A percentile compares a stretch with the other conserved stretches of the same genome.
Conservation (phyloP, 2,797 vertebrate species). For the Pteronotus mesoamericanus region DNA sequence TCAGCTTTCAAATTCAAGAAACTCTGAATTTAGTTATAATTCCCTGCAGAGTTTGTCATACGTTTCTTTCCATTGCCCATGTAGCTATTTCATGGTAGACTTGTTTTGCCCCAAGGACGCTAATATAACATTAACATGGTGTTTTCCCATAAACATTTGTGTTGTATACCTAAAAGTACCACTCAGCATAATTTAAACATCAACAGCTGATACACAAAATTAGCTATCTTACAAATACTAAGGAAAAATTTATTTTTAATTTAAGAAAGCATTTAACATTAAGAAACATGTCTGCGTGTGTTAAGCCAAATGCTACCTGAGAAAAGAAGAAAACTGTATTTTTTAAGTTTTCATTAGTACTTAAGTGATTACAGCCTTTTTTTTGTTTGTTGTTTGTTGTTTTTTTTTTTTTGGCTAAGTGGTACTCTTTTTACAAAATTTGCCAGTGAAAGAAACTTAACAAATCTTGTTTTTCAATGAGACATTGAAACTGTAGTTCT, state of each 20-base stretch:
- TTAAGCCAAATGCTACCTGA: not conserved
- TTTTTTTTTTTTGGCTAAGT: not conserved
- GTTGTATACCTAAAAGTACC: not conserved
- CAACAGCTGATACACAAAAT: not conserved
- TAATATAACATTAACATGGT: not conserved
- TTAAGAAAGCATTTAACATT: not conserved
- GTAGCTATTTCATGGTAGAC: not conserved
- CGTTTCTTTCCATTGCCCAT: not conserved
- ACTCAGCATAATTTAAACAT: not conserved
- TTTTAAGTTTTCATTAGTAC: not conserved
- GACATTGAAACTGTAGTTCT: not conserved
- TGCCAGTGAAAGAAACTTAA: not conserved
- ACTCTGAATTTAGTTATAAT: slow-evolving; percentile 13
- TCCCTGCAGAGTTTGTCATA: not conserved
- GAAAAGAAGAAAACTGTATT: not conserved
- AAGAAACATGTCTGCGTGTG: not conserved
- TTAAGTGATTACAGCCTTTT: not conserved
- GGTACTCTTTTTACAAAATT: not conserved
- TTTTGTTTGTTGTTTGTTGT: too few relatives aligned
- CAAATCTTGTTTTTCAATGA: not conserved
- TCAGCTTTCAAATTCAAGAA: slow-evolving; percentile 6
- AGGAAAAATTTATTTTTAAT: not conserved
- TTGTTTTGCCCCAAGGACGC: not conserved
- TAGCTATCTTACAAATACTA: not conserved
- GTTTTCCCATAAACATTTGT: not conserved